A percentile compares a stretch with the other conserved stretches of the same genome.
Evolutionary conservation across 2,888 invertebrate species (phyloP).

Genomic region (Spodoptera exigua): DNA sequence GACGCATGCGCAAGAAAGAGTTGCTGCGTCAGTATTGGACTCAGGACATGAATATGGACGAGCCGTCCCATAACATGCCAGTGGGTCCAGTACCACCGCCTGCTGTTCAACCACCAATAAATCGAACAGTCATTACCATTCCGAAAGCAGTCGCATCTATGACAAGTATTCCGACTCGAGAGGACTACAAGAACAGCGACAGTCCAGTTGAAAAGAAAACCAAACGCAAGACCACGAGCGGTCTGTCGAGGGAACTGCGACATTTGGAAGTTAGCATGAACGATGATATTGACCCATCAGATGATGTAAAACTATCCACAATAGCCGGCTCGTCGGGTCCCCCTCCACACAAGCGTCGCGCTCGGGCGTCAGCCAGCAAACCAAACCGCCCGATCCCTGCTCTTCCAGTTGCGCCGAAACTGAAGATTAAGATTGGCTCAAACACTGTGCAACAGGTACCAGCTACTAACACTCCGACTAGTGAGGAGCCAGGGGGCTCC

Average conservation of each 20-base stretch:
- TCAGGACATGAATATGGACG: constrained; percentile 96
- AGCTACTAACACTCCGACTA: neutral
- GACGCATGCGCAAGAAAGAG: constrained; percentile 97
- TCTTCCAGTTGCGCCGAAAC: constrained; percentile 90
- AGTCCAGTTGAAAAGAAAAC: constrained; percentile 91
- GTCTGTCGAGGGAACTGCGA: constrained; percentile 90
- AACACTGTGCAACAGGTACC: constrained; percentile 87
- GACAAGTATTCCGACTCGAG: constrained; percentile 95
- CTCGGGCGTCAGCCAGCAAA: constrained; percentile 70
- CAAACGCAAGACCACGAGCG: constrained; percentile 88
- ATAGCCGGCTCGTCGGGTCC: constrained; percentile 61
- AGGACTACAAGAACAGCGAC: constrained; percentile 93
- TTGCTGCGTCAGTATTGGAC: constrained; percentile 94
- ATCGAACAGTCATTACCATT: constrained; percentile 93
- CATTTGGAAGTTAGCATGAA: constrained; percentile 90
- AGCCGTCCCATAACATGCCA: constrained; percentile 87
- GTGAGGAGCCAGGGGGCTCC: constrained; percentile 23
- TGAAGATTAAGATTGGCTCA: constrained; percentile 93
- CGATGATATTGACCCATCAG: constrained; percentile 86
- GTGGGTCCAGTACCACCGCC: constrained; percentile 86
- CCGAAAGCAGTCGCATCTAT: constrained; percentile 97
- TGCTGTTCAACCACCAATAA: constrained; percentile 89
- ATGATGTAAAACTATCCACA: constrained; percentile 75
- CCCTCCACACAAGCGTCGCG: constrained; percentile 74
- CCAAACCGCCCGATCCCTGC: constrained; percentile 65